These are phyloP conservation scores for Cettia cetti DNA, from an alignment of 2,113 vertebrate genomes.

Conservation along the genomic window DNA sequence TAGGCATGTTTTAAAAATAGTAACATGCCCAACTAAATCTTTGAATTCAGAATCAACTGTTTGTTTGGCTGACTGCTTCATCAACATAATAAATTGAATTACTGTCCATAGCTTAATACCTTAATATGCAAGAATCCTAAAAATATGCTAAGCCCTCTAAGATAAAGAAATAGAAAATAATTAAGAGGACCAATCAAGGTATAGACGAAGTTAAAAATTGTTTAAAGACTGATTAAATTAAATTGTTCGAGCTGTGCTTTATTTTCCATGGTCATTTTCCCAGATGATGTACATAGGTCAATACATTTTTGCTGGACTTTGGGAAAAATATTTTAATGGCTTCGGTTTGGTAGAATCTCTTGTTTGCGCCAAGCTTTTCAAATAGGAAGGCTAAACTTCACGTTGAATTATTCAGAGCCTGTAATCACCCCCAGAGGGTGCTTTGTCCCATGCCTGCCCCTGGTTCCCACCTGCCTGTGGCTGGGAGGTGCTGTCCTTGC, in stretches of 20 bases:
- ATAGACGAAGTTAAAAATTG: background rate
- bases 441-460: background rate
- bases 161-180: background rate
- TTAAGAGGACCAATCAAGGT: background rate
- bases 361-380: rapidly evolving
- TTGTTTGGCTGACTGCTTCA: background rate
- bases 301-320: background rate
- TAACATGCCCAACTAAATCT: background rate
- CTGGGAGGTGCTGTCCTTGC: background rate
- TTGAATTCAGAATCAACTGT: background rate
- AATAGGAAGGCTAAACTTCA: background rate
- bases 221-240: background rate
- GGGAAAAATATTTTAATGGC: background rate
- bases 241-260: background rate
- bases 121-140: background rate
- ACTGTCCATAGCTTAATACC: background rate
- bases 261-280: background rate
- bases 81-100: background rate
- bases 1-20: background rate
- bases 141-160: background rate
- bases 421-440: background rate
- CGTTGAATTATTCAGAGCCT: background rate
- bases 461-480: background rate
- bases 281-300: background rate
- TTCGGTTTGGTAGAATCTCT: background rate